Base-by-base conservation (phyloP, 2,888 invertebrate species). In the Aromia moschata region DNA sequence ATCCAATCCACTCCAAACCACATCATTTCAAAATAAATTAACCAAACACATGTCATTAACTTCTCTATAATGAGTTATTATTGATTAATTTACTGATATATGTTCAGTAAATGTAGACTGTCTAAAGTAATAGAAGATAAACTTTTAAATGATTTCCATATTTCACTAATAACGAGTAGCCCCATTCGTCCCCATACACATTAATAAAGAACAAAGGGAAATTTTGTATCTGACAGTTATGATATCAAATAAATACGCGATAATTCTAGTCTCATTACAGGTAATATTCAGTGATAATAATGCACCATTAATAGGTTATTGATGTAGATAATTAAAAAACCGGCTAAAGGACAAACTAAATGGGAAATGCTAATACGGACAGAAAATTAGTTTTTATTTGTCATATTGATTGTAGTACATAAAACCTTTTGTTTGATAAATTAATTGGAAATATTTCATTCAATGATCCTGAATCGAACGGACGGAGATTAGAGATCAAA, bases 381-480 rank as follows among this genome's bases (percentile, higher is more conserved):
- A 54, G 54, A 11, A 43, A 53, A 53, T 43, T 53, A 54, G 41
- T 54, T 54, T 54, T 54, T 54, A 54, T 54, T 54, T 44, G 36
- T 43, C 25, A 36, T 54, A 54, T 44, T 25, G 54, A 54, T 54
- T 33, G 54, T 16, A 10, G 44, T 36, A 43, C 33, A 16, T 43
- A 41, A 25, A 54, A 37, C 53, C 30, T 44, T 43, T 33, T 54
- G 31, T 43, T 54, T 44, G 54, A 54, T 54, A 54, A 43, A 44
- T 44, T 54, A 54, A 54, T 54, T 54, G 45, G 45, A 54, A 54
- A 54, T 54, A 54, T 43, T 44, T 44, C 54, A 43, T 25, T 31
- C 49, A 49, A 38, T 15, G 49, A 49, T 47, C n/a, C n/a, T n/a
- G 20, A 47, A 20, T 30, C 37, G 37, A 25, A 14, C 30, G 49